Conservation (phyloP, 2,888 invertebrate species). For the Sarcophaga rosellei region DNA sequence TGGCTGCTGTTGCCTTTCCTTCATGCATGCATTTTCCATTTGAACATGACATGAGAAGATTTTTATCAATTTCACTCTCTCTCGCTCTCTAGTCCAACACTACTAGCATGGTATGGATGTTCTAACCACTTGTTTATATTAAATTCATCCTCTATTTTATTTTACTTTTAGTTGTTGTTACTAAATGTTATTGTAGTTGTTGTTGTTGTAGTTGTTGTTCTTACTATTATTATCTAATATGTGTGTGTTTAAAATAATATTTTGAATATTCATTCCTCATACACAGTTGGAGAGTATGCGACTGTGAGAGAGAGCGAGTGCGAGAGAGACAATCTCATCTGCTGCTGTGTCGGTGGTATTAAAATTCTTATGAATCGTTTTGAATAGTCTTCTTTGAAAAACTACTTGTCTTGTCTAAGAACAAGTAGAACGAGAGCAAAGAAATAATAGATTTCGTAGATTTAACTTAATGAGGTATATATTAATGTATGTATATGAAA, state of each 20-base stretch:
- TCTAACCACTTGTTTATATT: conserved; percentile 3
- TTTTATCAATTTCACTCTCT: not conserved
- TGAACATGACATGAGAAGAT: conserved; percentile 14
- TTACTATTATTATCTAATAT: conserved; percentile 20
- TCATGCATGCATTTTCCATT: conserved; percentile 10
- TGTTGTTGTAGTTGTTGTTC: not conserved
- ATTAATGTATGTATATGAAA: not conserved
- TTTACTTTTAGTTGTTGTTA: conserved; percentile 8
- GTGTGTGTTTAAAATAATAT: conserved; percentile 17
- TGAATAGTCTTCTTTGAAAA: not conserved
- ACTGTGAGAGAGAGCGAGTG: too few species aligned
- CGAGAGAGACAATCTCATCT: too few species aligned
- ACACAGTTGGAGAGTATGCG: not conserved
- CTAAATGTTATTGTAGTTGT: conserved; percentile 5
- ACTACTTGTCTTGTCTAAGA: not conserved
- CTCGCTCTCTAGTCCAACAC: too few species aligned
- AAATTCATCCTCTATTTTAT: not conserved
- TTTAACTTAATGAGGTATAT: not conserved
- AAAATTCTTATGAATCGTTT: too few species aligned
- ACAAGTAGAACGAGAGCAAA: not conserved
- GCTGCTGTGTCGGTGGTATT: too few species aligned
- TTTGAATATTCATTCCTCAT: conserved; percentile 27
- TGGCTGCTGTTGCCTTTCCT: conserved; percentile 31
- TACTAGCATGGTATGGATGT: conserved; percentile 2
- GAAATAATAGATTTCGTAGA: not conserved